Evolutionary conservation across 2,888 invertebrate species (phyloP), one percentile per base, ranked within the genome.

Genomic region (Synergus itoensis): DNA sequence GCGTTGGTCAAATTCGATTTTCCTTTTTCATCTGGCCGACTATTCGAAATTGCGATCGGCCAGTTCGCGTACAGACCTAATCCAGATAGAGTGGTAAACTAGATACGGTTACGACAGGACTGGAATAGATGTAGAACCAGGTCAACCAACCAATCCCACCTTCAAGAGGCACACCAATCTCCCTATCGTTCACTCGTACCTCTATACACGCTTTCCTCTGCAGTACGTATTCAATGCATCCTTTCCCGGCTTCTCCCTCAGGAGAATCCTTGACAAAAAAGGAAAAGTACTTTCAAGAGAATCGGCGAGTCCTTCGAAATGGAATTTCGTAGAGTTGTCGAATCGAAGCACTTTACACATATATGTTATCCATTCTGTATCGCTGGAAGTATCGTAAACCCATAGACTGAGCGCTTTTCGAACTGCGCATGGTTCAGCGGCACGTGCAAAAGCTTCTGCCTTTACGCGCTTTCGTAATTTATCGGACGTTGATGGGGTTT

Each of bases 131-230:
- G 88, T 84, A 83, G 87, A 90, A 91, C 87, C 87, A 85, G 91
- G 91, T 91, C 91, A 90, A 87, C 88, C 86, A 90, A 88, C 88
- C 90, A 91, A 90, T 90, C 88, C 86, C 85, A 86, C 86, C 86
- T 86, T 80, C 80, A 87, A 85, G 86, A 87, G 88, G 87, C 85
- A 86, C 86, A 87, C 88, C 87, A 85, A 88, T 88, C 87, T 87
- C 85, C 86, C 86, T 85, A 83, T 84, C 81, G 83, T 83, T 85
- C 86, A 84, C 85, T 84, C 80, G 82, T 57, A 63, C 73, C 53
- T 77, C 77, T 77, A 77, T 80, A 57, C n/a, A 73, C 73, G 60
- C 77, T 78, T 76, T 63, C 67, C 78, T 77, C 79, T 77, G 43
- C 18, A 78, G 64, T 77, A 76, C 76, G 75, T 79, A 79, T 78